Evolutionary conservation across 2,797 vertebrate species (phyloP), one percentile per base, ranked within the genome.

Genomic region (Avahi laniger): DNA sequence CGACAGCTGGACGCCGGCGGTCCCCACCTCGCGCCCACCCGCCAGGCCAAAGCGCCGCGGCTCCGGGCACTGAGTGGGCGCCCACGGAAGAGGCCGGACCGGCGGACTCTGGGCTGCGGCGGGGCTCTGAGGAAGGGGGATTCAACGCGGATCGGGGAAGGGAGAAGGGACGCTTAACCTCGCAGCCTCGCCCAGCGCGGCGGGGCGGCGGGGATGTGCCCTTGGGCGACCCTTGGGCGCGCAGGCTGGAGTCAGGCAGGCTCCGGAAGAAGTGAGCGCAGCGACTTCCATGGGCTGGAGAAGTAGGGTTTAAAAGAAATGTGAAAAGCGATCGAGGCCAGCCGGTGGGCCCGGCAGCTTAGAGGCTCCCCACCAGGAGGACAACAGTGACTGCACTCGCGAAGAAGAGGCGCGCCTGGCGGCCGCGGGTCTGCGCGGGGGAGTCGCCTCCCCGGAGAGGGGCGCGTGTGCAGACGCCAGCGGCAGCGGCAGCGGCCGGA

Each of bases 141-240:
- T 43, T 63, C 3, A 4, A 30, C 73, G 41, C 10, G 28, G 72
- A 13, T 15, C 28, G 5, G 35, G 35, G 35, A 67, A 70, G 89
- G 91, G 72, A 92, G 88, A 33, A 84, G 96, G 67, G 24, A 97
- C 96, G 63, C 94, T 38, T 67, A 93, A 78, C 70, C 90, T 79
- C 73, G 24, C 61, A 38, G 69, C 92, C 85, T 96, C 9, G 17
- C 67, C 93, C 52, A 41, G 63, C 81, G 65, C 26, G 43, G 61
- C 38, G 65, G 41, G 73, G 93, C 50, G 59, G 82, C 63, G 3
- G n/a, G 90, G 78, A 78, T 89, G 43, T 67, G 92, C 61, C 89
- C 93, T 96, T 81, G 94, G 93, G 96, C 87, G 46, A 78, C 92
- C 52, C 18, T 13, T 48, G 22, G 82, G 81, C 38, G 13, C 70